Conservation (phyloP, 2,888 invertebrate species). For the Nephrotoma appendiculata region DNA sequence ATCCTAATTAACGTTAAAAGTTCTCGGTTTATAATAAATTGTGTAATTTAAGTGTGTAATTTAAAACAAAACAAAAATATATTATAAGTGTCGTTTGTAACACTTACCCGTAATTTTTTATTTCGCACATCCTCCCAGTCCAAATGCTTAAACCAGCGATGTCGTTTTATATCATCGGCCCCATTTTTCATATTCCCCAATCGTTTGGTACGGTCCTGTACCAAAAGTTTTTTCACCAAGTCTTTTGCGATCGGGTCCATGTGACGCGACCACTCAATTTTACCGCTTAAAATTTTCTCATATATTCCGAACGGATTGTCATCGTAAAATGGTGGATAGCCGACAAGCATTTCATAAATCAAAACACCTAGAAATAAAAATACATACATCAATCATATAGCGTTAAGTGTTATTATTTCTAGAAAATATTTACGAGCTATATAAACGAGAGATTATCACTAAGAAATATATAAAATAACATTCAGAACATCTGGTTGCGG, state of each 20-base stretch:
- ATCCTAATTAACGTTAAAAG: background rate
- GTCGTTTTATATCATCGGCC: conserved; percentile 87
- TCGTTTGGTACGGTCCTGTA: conserved; percentile 78
- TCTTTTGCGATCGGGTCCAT: conserved; percentile 91
- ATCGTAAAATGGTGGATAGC: conserved; percentile 92
- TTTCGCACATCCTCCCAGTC: conserved; percentile 82
- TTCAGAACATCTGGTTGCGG: background rate
- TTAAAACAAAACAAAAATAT: background rate
- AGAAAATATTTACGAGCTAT: background rate
- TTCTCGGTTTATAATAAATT: background rate
- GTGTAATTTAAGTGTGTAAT: too few relatives aligned
- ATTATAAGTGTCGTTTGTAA: conserved; percentile 2
- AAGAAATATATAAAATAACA: background rate
- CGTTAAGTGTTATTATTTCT: background rate
- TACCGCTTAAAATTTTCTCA: conserved; percentile 88
- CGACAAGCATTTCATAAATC: conserved; percentile 83
- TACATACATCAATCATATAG: background rate
- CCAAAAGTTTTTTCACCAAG: conserved; percentile 82
- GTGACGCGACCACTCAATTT: conserved; percentile 89
- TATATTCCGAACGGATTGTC: conserved; percentile 95
- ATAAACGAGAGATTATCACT: background rate
- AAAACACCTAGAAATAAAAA: conserved; percentile 48
- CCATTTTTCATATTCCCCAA: conserved; percentile 97
- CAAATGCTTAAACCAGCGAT: conserved; percentile 90
- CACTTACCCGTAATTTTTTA: conserved; percentile 64